A percentile compares a stretch with the other conserved stretches of the same genome.
Evolutionary conservation across 2,888 invertebrate genomes (phyloP).

Genomic region (Tipula lateralis): DNA sequence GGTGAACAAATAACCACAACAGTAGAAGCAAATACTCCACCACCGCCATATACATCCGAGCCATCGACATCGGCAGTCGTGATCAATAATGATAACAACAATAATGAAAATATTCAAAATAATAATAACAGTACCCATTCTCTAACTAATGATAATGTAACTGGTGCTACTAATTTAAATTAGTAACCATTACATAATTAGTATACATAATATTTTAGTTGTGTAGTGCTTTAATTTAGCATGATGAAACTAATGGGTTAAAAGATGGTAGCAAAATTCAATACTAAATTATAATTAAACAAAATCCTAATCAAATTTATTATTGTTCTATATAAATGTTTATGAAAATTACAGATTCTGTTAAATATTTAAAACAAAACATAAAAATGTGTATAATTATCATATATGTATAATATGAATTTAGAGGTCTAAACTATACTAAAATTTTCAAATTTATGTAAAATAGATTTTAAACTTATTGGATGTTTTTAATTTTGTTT

Average conservation of each 20-base stretch:
- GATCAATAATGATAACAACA: not conserved
- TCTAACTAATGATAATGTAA: not conserved
- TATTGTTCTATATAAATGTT: slow-evolving; percentile 11
- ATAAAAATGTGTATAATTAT: not conserved
- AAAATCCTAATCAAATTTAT: not conserved
- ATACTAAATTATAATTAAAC: not conserved
- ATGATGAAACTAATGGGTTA: not conserved
- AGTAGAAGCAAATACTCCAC: not conserved
- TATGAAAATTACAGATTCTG: not conserved
- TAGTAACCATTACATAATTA: not conserved
- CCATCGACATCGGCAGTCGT: not conserved
- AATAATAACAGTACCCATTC: not conserved
- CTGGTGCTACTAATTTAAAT: not conserved
- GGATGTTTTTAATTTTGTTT: not conserved
- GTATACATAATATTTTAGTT: not conserved
- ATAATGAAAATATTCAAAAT: not conserved
- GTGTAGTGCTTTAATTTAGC: not conserved
- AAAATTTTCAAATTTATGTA: not conserved
- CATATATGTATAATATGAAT: not conserved
- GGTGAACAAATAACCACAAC: not conserved
- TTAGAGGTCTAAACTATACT: not conserved
- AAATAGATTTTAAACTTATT: not conserved
- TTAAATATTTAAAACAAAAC: not conserved
- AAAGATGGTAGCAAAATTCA: not conserved
- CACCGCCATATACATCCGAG: not conserved